phyloP scores from a whole-genome alignment of 2,797 vertebrate genomes.

The Ibycter americanus region DNA sequence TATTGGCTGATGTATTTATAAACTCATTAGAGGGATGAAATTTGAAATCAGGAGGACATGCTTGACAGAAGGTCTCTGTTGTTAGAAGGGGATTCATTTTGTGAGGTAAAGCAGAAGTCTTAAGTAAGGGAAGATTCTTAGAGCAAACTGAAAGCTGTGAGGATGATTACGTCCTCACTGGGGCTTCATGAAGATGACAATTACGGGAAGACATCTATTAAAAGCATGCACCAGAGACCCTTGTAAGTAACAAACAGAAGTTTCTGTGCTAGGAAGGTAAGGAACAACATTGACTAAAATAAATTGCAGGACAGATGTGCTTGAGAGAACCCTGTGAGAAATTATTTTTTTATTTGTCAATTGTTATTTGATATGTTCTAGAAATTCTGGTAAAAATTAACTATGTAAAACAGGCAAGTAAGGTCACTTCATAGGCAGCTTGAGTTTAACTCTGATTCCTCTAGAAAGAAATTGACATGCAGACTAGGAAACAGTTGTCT shows the following conservation, averaged over 20 bases:
- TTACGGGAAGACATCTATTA: conserved; percentile 5
- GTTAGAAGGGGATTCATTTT: neutral
- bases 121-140: neutral
- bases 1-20: neutral
- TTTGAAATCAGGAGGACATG: neutral
- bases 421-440: neutral
- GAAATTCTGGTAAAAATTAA: neutral
- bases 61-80: neutral
- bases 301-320: conserved; percentile 19
- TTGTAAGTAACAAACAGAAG: neutral
- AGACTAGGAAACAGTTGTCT: neutral
- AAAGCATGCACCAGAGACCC: neutral
- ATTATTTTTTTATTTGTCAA: neutral
- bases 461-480: neutral
- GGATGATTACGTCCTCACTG: neutral
- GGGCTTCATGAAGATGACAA: conserved; percentile 19
- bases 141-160: neutral
- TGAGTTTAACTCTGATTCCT: neutral
- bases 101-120: neutral
- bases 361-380: neutral
- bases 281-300: neutral
- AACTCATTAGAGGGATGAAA: neutral
- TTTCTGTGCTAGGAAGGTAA: neutral
- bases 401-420: neutral
- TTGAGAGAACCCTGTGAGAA: neutral